Evolutionary conservation across 2,797 vertebrate species (phyloP).

Genomic region (Alosa sapidissima): DNA sequence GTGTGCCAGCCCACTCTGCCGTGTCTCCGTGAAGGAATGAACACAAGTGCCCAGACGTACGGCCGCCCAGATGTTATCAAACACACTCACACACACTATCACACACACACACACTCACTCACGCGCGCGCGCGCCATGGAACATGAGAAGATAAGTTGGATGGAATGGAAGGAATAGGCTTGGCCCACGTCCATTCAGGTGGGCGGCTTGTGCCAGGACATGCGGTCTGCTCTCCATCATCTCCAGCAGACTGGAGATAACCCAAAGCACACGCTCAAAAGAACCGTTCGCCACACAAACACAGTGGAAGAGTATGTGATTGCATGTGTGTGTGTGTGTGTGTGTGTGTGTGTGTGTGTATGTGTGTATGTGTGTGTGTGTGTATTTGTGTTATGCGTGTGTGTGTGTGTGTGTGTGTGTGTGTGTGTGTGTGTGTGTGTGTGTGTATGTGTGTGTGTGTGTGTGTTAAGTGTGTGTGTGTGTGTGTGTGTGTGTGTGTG

Average conservation of each 20-base stretch:
- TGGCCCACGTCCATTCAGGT: conserved; percentile 32
- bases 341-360: background rate
- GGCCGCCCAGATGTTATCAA: conserved; percentile 7
- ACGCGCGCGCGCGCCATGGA: background rate
- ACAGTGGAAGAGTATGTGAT: too few relatives aligned
- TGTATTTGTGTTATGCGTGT: background rate
- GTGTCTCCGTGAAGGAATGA: conserved; percentile 18
- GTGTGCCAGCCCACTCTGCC: background rate
- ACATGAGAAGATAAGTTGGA: conserved; percentile 36
- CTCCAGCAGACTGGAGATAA: conserved; percentile 27
- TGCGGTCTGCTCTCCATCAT: conserved; percentile 29
- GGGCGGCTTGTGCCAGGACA: conserved; percentile 39
- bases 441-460: conserved; percentile 9
- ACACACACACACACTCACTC: background rate
- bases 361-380: conserved; percentile 17
- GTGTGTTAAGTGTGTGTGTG: background rate
- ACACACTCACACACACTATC: conserved; percentile 13
- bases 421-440: background rate
- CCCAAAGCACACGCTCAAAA: conserved; percentile 21
- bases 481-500: background rate
- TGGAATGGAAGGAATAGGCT: background rate
- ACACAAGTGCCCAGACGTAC: background rate
- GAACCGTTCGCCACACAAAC: too few relatives aligned
- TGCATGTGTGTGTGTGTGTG: too few relatives aligned
- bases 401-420: conserved; percentile 7